Percentiles rank a stretch among this genome's conserved stretches.
phyloP scores from a whole-genome alignment of 2,113 vertebrate genomes.

The Willisornis vidua region DNA sequence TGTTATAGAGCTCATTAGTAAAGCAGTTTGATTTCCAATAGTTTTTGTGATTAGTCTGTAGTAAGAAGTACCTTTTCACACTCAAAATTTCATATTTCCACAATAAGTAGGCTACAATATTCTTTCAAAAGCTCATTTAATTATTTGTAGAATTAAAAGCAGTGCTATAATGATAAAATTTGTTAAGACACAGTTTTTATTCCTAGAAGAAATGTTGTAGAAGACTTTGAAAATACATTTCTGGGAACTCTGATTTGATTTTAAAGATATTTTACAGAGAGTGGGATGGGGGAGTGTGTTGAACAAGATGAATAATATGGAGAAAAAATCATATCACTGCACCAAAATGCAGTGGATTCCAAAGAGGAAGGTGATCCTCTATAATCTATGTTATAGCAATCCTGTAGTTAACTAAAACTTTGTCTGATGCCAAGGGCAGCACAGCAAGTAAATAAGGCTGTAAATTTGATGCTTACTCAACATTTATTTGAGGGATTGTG shows the following conservation, averaged over 20 bases:
- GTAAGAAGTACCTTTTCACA: neutral
- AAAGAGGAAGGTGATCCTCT: neutral
- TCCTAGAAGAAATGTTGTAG: constrained; percentile 23
- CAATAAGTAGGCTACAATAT: neutral
- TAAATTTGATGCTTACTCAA: neutral
- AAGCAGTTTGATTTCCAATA: neutral
- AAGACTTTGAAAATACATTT: constrained; percentile 29
- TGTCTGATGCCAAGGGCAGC: neutral
- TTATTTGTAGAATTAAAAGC: neutral
- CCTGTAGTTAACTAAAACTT: neutral
- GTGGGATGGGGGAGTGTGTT: neutral
- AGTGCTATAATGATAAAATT: neutral
- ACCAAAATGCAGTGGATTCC: constrained; percentile 4
- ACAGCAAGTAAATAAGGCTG: neutral
- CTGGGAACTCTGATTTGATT: constrained; percentile 23
- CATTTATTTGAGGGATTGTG: neutral
- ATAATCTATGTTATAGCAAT: neutral
- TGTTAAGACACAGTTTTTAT: neutral
- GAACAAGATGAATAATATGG: neutral
- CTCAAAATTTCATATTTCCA: neutral
- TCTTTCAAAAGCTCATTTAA: neutral
- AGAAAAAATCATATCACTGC: neutral
- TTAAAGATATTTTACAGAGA: constrained; percentile 26
- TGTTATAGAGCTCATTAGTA: neutral
- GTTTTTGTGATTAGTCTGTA: neutral